These are phyloP conservation scores for Pediacus dermestoides DNA, from an alignment of 2,888 invertebrate species.

Conservation along the genomic window DNA sequence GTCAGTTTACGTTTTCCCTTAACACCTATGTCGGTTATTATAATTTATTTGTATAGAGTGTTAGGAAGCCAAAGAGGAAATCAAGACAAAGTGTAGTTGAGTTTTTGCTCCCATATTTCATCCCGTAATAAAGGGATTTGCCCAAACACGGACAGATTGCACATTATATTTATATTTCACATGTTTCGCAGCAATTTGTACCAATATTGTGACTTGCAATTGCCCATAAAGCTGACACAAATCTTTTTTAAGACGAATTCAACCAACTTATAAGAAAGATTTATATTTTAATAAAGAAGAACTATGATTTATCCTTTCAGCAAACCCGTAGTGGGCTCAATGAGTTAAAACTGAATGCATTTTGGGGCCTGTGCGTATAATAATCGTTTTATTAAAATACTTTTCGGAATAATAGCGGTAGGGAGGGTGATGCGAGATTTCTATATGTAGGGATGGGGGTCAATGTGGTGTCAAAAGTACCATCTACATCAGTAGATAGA, in stretches of 20 bases:
- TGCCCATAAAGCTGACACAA: slow-evolving; percentile 40
- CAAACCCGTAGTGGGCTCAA: no score
- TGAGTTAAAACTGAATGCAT: no score
- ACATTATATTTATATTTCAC: slow-evolving; percentile 45
- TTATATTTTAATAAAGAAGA: slow-evolving; percentile 32
- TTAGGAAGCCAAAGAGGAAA: no score
- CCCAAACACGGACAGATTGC: slow-evolving; percentile 45
- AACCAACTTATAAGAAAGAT: slow-evolving; percentile 25
- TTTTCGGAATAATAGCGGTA: no score
- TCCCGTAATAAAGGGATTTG: slow-evolving; percentile 34
- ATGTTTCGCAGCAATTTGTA: slow-evolving; percentile 44
- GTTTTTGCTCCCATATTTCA: slow-evolving; percentile 3
- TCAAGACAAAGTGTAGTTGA: slow-evolving; percentile 6
- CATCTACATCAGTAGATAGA: slow-evolving; percentile 39
- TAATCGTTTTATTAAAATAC: no score
- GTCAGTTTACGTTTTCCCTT: no score
- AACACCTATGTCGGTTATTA: no score
- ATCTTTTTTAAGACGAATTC: slow-evolving; percentile 32
- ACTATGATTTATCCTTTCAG: slow-evolving; percentile 6
- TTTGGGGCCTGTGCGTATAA: no score
- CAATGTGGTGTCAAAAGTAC: slow-evolving; percentile 32
- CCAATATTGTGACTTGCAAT: slow-evolving; percentile 43
- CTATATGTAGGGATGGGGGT: slow-evolving; percentile 16
- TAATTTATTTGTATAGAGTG: no score
- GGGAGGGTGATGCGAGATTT: no score